Evolutionary conservation across 2,113 vertebrate genomes (phyloP).

Genomic region (Cercopithecus mona): DNA sequence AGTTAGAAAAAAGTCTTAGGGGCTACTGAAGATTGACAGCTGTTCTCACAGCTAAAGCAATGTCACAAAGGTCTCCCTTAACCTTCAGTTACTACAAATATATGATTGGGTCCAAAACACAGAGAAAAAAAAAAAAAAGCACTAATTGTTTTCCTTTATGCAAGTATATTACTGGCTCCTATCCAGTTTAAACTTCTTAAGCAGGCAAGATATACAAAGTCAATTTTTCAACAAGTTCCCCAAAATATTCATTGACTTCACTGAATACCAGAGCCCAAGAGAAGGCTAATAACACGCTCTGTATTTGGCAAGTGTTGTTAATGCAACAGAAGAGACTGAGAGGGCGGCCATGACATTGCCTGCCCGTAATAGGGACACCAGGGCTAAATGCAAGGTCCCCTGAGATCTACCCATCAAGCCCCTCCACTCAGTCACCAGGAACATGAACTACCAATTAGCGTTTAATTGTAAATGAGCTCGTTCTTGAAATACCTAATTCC

Average conservation of each 20-base stretch:
- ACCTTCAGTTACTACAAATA: not conserved
- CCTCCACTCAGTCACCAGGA: not conserved
- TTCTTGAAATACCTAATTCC: slow-evolving; percentile 3
- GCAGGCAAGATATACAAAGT: not conserved
- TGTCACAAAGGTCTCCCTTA: not conserved
- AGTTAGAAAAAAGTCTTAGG: not conserved
- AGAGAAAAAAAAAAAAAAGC: not conserved
- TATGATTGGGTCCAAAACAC: not conserved
- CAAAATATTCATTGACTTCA: not conserved
- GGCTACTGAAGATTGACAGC: not conserved
- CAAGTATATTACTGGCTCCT: not conserved
- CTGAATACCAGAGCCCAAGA: not conserved
- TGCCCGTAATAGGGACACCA: not conserved
- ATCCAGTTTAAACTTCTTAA: not conserved
- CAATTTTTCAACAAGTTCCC: not conserved
- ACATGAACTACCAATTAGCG: not conserved
- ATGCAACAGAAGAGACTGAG: not conserved
- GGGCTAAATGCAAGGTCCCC: not conserved
- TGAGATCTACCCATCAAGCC: not conserved
- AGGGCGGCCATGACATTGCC: not conserved
- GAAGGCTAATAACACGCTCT: not conserved
- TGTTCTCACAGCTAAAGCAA: not conserved
- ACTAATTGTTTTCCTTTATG: not conserved
- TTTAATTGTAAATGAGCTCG: not conserved
- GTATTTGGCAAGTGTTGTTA: not conserved